Conservation (phyloP, 2,888 invertebrate species). For the Pilophorus perplexus region DNA sequence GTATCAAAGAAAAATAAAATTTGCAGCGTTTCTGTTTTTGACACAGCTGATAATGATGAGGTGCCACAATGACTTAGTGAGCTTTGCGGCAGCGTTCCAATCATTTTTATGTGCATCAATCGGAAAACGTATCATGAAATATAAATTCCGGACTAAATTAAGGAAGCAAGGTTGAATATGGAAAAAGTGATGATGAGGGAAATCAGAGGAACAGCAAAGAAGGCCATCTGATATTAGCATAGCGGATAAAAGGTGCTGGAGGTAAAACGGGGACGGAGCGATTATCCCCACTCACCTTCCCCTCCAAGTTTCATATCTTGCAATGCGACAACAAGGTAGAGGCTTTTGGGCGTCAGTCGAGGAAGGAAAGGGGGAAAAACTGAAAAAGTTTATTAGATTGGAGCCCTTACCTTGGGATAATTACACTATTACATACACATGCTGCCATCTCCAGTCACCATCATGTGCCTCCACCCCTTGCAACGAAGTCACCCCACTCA, state of each 20-base stretch:
- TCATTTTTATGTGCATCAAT: too few species aligned
- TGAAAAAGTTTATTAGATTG: constrained; percentile 37
- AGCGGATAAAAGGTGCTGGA: not conserved
- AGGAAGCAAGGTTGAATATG: too few species aligned
- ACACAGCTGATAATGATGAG: too few species aligned
- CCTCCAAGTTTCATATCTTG: not conserved
- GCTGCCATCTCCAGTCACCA: constrained; percentile 19
- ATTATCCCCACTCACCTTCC: not conserved
- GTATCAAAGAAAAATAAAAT: too few species aligned
- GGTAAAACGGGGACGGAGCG: not conserved
- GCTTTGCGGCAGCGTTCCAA: too few species aligned
- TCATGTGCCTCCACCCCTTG: not conserved
- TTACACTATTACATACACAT: constrained; percentile 41
- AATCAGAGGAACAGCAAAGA: too few species aligned
- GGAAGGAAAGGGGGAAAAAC: constrained; percentile 2
- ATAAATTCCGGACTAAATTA: too few species aligned
- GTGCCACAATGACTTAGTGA: too few species aligned
- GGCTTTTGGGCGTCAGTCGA: not conserved
- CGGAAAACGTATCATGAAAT: too few species aligned
- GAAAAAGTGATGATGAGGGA: not conserved
- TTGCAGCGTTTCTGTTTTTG: too few species aligned
- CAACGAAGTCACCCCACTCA: too few species aligned
- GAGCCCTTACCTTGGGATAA: constrained; percentile 32
- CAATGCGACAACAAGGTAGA: not conserved
- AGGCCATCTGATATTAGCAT: too few species aligned